Conservation (phyloP, 2,888 invertebrate genomes). For the Neoitamus cyanurus region DNA sequence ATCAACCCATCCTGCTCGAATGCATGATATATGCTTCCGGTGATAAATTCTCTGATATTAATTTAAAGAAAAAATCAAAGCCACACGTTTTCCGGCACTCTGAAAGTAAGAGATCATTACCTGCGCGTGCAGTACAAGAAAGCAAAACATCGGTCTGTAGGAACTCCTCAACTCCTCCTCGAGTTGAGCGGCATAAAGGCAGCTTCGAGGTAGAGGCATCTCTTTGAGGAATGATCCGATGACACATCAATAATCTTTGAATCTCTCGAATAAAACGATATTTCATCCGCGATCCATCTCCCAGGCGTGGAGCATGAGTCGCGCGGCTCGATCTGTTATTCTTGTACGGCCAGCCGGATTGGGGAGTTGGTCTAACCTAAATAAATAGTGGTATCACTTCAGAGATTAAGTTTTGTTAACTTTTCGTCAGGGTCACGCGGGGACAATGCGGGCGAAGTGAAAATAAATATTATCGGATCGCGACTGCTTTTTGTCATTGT, state of each 20-base stretch:
- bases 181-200: neutral
- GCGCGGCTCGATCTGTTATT: slow-evolving; percentile 21
- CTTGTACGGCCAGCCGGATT: neutral
- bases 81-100: slow-evolving; percentile 17
- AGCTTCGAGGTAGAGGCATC: neutral
- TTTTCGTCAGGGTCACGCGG: slow-evolving; percentile 47
- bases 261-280: neutral
- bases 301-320: slow-evolving; percentile 10
- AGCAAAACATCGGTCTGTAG: neutral
- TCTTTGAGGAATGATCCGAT: slow-evolving; percentile 46
- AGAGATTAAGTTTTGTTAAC: slow-evolving; percentile 48
- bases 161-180: neutral
- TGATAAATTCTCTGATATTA: slow-evolving; percentile 18
- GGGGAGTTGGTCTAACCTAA: slow-evolving; percentile 40
- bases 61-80: neutral
- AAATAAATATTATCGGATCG: slow-evolving; percentile 37
- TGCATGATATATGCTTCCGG: slow-evolving; percentile 3
- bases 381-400: slow-evolving; percentile 44
- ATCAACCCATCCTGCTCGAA: neutral
- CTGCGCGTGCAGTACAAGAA: slow-evolving; percentile 9
- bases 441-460: slow-evolving; percentile 36
- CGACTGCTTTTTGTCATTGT: slow-evolving; percentile 32
- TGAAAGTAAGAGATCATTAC: slow-evolving; percentile 9
- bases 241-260: slow-evolving; percentile 50
- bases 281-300: neutral